Base-by-base conservation (phyloP, 2,797 vertebrate genomes). In the Pelodytes ibericus region DNA sequence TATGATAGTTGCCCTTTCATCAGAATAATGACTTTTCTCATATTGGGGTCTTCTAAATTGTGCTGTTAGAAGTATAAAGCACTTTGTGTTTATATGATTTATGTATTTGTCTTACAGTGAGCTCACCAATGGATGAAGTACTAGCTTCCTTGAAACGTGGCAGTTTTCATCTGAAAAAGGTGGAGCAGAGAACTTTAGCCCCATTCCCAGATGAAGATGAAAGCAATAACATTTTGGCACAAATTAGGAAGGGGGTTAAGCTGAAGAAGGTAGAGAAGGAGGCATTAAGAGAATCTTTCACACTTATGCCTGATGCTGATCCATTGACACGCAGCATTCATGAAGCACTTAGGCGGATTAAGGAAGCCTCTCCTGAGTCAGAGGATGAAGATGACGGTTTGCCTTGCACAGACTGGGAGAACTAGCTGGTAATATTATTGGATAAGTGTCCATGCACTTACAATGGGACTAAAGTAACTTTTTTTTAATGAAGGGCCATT, bases 41-140 rank as follows among this genome's bases (percentile, higher is more conserved):
- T n/a, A n/a, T n/a, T n/a, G n/a, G n/a, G n/a, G n/a, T n/a, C n/a
- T n/a, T n/a, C n/a, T n/a, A n/a, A n/a, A n/a, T n/a, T n/a, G n/a
- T n/a, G n/a, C n/a, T n/a, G n/a, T n/a, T n/a, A n/a, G n/a, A n/a
- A n/a, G n/a, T n/a, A n/a, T n/a, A n/a, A n/a, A n/a, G n/a, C n/a
- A n/a, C n/a, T n/a, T n/a, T n/a, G n/a, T n/a, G n/a, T n/a, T n/a
- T n/a, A 62, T 64, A 22, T 51, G 3, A 7, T 20, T 26, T 67
- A 1, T 60, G 8, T 36, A 13, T 88, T 87, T 86, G 36, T n/a
- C n/a, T 66, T 73, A 86, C 90, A 98, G 96, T 95, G 89, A 96
- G 95, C 82, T 98, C 97, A 1, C 97, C 97, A 0, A 99, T 99
- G 97, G 97, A 99, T 84, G 97, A 99, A 87, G 97, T 99, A 18